Conservation (phyloP, 2,797 vertebrate genomes). For the Tapera naevia region DNA sequence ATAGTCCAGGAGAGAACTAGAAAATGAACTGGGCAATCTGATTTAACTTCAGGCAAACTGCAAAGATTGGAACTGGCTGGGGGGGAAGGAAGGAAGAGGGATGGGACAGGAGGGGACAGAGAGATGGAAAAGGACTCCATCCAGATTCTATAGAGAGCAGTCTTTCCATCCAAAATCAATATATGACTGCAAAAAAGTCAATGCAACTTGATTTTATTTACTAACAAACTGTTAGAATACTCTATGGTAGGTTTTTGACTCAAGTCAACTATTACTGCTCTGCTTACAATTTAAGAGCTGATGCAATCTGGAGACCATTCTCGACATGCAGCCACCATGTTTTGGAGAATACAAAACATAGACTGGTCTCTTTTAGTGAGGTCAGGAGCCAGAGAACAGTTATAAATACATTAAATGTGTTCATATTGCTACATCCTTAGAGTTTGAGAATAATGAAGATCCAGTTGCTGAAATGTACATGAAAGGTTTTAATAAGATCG, state of each 20-base stretch:
- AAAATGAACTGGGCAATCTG: slow-evolving; percentile 21
- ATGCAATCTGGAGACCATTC: not conserved
- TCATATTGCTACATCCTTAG: not conserved
- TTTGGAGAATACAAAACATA: not conserved
- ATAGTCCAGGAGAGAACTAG: not conserved
- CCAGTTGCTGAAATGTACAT: not conserved
- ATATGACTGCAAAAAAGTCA: not conserved
- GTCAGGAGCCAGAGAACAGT: not conserved
- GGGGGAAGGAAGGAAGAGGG: not conserved
- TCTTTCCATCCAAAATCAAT: not conserved
- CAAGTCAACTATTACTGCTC: not conserved
- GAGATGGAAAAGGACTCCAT: not conserved
- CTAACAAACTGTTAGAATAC: not conserved
- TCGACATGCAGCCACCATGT: not conserved
- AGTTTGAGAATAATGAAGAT: not conserved
- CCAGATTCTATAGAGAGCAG: not conserved
- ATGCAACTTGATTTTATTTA: not conserved
- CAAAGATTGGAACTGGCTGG: not conserved
- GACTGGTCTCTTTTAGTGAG: not conserved
- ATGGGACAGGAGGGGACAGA: too few relatives aligned
- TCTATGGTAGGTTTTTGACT: not conserved
- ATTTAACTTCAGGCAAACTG: not conserved
- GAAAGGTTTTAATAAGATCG: not conserved
- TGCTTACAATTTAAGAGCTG: not conserved
- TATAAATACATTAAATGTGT: not conserved